Conservation (phyloP, 2,797 vertebrate species). For the Microctenopoma stevenorrisi region DNA sequence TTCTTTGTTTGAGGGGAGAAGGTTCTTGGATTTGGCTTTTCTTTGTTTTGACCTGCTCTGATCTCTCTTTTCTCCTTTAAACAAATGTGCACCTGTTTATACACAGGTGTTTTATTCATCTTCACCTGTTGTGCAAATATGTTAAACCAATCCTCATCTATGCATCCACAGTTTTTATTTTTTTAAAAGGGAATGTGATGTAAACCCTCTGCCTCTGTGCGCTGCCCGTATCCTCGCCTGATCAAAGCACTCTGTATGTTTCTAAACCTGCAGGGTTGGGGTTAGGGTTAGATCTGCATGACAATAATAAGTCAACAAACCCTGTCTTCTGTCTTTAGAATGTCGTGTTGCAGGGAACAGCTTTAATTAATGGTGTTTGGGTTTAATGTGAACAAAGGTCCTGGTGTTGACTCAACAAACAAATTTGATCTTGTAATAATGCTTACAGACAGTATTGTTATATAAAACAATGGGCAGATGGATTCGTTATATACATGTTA, state of each 20-base stretch:
- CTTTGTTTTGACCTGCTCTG: neutral
- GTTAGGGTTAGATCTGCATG: slow-evolving; percentile 14
- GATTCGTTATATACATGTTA: too few relatives aligned
- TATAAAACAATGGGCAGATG: too few relatives aligned
- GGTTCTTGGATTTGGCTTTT: neutral
- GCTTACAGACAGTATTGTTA: too few relatives aligned
- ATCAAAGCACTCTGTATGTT: slow-evolving; percentile 37
- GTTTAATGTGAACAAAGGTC: neutral
- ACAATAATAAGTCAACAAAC: slow-evolving; percentile 3
- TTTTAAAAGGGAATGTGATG: slow-evolving; percentile 15
- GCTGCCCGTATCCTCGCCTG: slow-evolving; percentile 1
- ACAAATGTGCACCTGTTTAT: slow-evolving; percentile 12
- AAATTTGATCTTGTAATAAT: too few relatives aligned
- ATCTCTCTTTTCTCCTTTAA: neutral
- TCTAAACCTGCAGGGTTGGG: slow-evolving; percentile 21
- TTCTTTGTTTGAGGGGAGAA: neutral
- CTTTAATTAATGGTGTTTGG: too few relatives aligned
- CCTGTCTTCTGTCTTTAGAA: too few relatives aligned
- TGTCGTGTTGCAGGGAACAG: too few relatives aligned
- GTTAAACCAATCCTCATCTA: neutral
- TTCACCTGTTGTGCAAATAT: slow-evolving; percentile 6
- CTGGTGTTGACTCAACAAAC: too few relatives aligned
- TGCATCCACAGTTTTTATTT: slow-evolving; percentile 38
- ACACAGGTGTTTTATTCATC: slow-evolving; percentile 8
- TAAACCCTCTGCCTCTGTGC: neutral